phyloP scores from a whole-genome alignment of 35 echinoderm and acorn worm species.

The Apostichopus parvimensis region DNA sequence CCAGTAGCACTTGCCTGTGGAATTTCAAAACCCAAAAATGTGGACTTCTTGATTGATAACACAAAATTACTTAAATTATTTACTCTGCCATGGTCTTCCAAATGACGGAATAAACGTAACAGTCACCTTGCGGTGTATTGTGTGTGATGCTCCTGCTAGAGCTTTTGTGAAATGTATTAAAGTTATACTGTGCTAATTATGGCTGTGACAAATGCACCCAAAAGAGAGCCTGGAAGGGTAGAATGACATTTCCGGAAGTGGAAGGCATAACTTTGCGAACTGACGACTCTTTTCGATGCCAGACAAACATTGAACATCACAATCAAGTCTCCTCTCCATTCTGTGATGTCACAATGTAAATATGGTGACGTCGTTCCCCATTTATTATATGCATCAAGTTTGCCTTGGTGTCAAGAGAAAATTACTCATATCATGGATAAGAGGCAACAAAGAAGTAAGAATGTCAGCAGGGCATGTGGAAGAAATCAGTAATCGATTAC shows the following conservation, averaged over 20 bases:
- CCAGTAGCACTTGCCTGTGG: slow-evolving; percentile 63
- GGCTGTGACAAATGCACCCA: slow-evolving; percentile 75
- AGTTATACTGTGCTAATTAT: slow-evolving; percentile 57
- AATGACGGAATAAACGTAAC: slow-evolving; percentile 46
- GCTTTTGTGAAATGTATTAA: slow-evolving; percentile 8
- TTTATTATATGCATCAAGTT: background rate
- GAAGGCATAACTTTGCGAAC: slow-evolving; percentile 62
- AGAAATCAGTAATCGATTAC: slow-evolving; percentile 62
- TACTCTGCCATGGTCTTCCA: slow-evolving; percentile 46
- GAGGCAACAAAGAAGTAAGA: slow-evolving; percentile 35
- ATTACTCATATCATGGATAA: slow-evolving; percentile 58
- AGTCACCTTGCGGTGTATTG: too few species aligned
- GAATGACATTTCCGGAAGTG: slow-evolving; percentile 66
- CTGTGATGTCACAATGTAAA: slow-evolving; percentile 7
- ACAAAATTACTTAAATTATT: slow-evolving; percentile 34
- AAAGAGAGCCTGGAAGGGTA: slow-evolving; percentile 66
- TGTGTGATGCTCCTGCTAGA: too few species aligned
- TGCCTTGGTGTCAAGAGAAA: background rate
- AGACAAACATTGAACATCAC: slow-evolving; percentile 61
- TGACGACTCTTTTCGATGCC: slow-evolving; percentile 58
- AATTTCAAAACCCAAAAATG: slow-evolving; percentile 59
- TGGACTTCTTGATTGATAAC: slow-evolving; percentile 70
- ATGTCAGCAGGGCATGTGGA: slow-evolving; percentile 41
- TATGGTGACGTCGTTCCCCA: background rate
- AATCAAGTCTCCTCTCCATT: background rate